Evolutionary conservation across 2,113 vertebrate species (phyloP).

Genomic region (Xiphias gladius): DNA sequence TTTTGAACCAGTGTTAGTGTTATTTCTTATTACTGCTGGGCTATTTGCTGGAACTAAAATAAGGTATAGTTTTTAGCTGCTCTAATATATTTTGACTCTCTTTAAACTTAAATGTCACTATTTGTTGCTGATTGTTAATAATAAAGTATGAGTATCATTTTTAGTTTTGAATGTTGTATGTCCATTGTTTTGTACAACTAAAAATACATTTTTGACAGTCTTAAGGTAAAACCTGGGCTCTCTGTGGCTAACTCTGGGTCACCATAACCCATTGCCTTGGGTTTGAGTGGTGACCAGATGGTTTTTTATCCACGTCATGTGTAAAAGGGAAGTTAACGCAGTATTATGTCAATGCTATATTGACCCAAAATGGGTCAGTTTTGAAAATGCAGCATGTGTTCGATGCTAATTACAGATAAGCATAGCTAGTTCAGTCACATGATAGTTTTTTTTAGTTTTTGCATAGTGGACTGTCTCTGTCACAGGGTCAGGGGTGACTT

Average conservation of each 20-base stretch:
- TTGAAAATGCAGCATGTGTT: not conserved
- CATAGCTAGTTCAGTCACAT: not conserved
- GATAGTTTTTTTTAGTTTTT: not conserved
- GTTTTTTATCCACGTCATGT: no score
- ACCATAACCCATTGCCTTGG: not conserved
- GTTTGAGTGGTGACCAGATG: not conserved
- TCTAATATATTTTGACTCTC: no score
- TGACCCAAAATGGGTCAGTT: not conserved
- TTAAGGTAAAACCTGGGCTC: not conserved
- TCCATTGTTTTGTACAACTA: not conserved
- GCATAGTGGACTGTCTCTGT: not conserved
- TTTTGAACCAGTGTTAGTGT: no score
- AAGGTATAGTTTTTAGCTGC: not conserved
- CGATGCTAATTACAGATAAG: no score
- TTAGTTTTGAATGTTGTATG: not conserved
- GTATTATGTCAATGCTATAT: not conserved
- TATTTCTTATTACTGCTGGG: no score
- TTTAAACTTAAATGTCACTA: no score
- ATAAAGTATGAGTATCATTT: no score
- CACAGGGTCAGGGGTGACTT: not conserved
- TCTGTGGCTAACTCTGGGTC: no score
- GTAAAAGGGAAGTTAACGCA: no score
- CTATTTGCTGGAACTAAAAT: not conserved
- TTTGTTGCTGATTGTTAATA: no score
- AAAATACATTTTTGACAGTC: not conserved